phyloP scores from a whole-genome alignment of 2,888 invertebrate species.

The Meganola albula region DNA sequence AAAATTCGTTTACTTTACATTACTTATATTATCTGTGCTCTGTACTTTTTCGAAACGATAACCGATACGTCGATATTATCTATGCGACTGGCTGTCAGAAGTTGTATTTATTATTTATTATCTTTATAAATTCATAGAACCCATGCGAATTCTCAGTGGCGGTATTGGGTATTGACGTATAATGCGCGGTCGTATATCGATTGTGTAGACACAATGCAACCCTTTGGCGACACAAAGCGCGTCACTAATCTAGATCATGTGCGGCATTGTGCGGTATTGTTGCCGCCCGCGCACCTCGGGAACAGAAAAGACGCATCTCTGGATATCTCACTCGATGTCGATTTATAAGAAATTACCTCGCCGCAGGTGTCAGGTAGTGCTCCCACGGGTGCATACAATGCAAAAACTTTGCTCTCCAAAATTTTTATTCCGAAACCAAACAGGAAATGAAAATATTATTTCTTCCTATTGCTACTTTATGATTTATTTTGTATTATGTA shows the following conservation, averaged over 20 bases:
- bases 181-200: constrained; percentile 56
- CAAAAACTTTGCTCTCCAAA: constrained; percentile 58
- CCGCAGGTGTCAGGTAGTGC: constrained; percentile 68
- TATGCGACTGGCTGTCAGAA: constrained; percentile 70
- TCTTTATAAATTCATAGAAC: constrained; percentile 76
- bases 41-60: constrained; percentile 53
- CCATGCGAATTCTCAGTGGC: constrained; percentile 65
- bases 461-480: constrained; percentile 53
- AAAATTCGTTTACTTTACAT: too few relatives aligned
- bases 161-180: too few relatives aligned
- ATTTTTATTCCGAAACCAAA: constrained; percentile 50
- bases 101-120: constrained; percentile 78
- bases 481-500: constrained; percentile 22
- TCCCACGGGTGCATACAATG: constrained; percentile 56
- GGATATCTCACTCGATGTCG: constrained; percentile 75
- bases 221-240: constrained; percentile 76
- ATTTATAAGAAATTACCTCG: constrained; percentile 72
- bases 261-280: constrained; percentile 62
- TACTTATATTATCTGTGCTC: too few relatives aligned
- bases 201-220: constrained; percentile 55
- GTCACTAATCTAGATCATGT: constrained; percentile 77
- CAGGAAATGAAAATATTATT: constrained; percentile 73
- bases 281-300: constrained; percentile 35
- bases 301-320: constrained; percentile 46
- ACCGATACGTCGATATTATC: constrained; percentile 68